Evolutionary conservation across 2,113 vertebrate genomes (phyloP).

Genomic region (Gallinago paraguaiae): DNA sequence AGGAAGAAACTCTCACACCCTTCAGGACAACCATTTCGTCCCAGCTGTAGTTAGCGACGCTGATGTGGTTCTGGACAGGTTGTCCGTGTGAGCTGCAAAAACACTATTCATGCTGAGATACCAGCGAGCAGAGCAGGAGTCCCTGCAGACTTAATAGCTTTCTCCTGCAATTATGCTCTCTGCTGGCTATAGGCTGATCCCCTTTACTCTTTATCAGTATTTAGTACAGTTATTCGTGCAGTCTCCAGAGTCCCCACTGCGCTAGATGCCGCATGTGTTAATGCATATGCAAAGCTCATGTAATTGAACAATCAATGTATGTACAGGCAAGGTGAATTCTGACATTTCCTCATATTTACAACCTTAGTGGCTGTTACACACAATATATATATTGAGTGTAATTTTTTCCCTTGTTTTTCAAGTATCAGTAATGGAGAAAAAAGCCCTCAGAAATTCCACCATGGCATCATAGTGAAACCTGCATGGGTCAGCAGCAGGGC

Average conservation of each 20-base stretch:
- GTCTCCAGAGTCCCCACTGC: background rate
- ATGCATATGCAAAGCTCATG: background rate
- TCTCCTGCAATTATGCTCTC: background rate
- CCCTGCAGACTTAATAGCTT: background rate
- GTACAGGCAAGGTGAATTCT: background rate
- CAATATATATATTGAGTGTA: background rate
- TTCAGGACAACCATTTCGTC: background rate
- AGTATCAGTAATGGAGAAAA: background rate
- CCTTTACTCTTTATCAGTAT: background rate
- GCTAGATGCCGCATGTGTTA: background rate
- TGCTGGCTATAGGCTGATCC: background rate
- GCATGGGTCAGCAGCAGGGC: background rate
- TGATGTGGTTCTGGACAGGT: background rate
- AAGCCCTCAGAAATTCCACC: background rate
- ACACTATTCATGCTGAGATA: background rate
- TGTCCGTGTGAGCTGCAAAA: background rate
- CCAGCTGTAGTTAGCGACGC: background rate
- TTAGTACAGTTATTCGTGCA: background rate
- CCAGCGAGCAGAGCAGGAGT: background rate
- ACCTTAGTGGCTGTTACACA: background rate
- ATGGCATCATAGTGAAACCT: conserved; percentile 36
- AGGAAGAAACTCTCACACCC: background rate
- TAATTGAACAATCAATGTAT: background rate
- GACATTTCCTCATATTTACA: background rate
- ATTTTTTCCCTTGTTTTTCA: conserved; percentile 11